Conservation (phyloP, 2,888 invertebrate species). For the Choristoneura rosaceana region DNA sequence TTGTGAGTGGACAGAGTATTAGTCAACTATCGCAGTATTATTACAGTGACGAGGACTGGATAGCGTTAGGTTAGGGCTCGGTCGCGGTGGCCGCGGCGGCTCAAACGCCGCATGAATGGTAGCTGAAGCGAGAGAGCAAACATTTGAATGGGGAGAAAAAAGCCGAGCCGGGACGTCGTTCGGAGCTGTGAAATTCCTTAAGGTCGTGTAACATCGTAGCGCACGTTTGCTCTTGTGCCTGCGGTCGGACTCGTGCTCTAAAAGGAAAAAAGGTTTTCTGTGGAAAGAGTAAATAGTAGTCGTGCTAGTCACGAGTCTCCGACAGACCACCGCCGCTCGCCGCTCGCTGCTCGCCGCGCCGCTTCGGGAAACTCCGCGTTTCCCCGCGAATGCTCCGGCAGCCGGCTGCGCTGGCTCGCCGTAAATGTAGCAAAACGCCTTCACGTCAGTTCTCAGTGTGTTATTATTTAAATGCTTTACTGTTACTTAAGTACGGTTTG, state of each 20-base stretch:
- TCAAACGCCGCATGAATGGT: conserved; percentile 80
- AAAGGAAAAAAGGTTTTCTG: conserved; percentile 83
- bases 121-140: conserved; percentile 83
- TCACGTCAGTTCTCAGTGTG: conserved; percentile 85
- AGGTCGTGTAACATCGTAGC: conserved; percentile 81
- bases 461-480: conserved; percentile 85
- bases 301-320: conserved; percentile 78
- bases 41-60: conserved; percentile 84
- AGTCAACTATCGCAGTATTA: conserved; percentile 86
- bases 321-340: conserved; percentile 73
- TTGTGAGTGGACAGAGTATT: conserved; percentile 84
- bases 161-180: conserved; percentile 69
- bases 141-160: conserved; percentile 78
- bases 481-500: conserved; percentile 78
- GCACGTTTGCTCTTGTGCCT: conserved; percentile 81
- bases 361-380: conserved; percentile 6
- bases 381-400: conserved; percentile 43
- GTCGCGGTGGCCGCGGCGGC: conserved; percentile 76
- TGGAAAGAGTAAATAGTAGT: conserved; percentile 80
- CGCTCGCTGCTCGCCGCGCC: neutral
- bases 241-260: conserved; percentile 79
- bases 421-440: conserved; percentile 80
- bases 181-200: conserved; percentile 84
- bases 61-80: conserved; percentile 78
- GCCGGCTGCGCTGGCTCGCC: conserved; percentile 70